These are phyloP conservation scores for Hippocampus mohnikei DNA, from an alignment of 2,113 vertebrate genomes.

Conservation along the genomic window DNA sequence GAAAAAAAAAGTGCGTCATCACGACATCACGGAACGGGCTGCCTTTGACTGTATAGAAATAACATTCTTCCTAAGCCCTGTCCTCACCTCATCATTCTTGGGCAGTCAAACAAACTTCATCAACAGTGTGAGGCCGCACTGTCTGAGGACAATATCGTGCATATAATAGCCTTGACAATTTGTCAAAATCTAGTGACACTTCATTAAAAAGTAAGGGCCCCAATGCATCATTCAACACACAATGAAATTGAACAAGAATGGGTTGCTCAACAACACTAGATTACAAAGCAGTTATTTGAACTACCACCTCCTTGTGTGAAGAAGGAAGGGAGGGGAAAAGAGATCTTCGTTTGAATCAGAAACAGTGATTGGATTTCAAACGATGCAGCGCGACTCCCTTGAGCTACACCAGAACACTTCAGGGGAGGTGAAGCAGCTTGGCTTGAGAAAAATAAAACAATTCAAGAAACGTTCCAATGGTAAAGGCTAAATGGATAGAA, in stretches of 20 bases:
- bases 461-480: not conserved
- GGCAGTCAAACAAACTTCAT: not conserved
- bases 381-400: not conserved
- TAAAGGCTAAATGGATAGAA: not conserved
- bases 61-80: not conserved
- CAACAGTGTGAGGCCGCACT: not conserved
- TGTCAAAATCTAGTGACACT: not conserved
- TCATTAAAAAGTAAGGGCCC: slow-evolving; percentile 3
- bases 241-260: slow-evolving; percentile 1
- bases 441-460: not conserved
- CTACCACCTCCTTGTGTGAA: not conserved
- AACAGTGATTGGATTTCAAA: not conserved
- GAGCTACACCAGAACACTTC: not conserved
- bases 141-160: not conserved
- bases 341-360: not conserved
- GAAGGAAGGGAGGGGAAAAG: not conserved
- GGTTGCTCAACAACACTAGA: not conserved
- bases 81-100: not conserved
- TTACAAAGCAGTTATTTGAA: not conserved
- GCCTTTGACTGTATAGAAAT: not conserved
- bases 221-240: not conserved
- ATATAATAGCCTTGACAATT: slow-evolving; percentile 3
- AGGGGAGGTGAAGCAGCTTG: not conserved
- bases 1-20: not conserved
- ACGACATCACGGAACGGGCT: not conserved